Evolutionary conservation across 1,140 invertebrate genomes (phyloP).

Genomic region (Elysia chlorotica): DNA sequence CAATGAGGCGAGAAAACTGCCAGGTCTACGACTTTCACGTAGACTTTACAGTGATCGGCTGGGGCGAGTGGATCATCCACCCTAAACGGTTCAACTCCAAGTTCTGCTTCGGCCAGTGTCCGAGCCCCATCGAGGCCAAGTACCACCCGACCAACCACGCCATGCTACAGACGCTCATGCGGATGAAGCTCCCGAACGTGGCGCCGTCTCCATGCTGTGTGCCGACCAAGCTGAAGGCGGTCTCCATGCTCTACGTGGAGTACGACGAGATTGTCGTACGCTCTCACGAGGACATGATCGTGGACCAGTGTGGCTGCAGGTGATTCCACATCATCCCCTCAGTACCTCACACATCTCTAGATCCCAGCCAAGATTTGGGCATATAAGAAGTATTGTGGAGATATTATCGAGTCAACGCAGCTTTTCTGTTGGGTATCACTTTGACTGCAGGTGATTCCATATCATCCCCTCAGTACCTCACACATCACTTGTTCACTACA

Average conservation of each 20-base stretch:
- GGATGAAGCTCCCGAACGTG: constrained; percentile 58
- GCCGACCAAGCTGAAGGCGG: constrained; percentile 52
- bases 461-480: too few species aligned
- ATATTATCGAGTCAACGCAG: too few species aligned
- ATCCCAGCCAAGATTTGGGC: too few species aligned
- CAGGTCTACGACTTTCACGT: constrained; percentile 74
- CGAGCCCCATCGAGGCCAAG: constrained; percentile 50
- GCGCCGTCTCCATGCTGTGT: constrained; percentile 59
- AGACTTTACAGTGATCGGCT: constrained; percentile 93
- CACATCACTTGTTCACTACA: too few species aligned
- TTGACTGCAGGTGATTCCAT: too few species aligned
- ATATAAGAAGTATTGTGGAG: too few species aligned
- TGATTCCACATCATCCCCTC: too few species aligned
- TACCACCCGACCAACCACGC: constrained; percentile 89
- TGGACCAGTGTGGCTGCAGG: constrained; percentile 46
- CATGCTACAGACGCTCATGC: constrained; percentile 93
- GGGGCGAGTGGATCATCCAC: constrained; percentile 99
- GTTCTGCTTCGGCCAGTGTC: constrained; percentile 91
- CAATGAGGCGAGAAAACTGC: constrained; percentile 29
- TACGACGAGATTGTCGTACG: constrained; percentile 52
- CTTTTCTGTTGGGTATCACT: too few species aligned
- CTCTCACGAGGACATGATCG: constrained; percentile 48
- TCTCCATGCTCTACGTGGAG: constrained; percentile 62
- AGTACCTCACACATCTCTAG: too few species aligned
- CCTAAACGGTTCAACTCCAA: constrained; percentile 92